Percentiles rank a stretch among this genome's conserved stretches.
These are phyloP conservation scores for Apocrypta bakeri DNA, from an alignment of 1,140 invertebrate genomes.

Conservation along the genomic window DNA sequence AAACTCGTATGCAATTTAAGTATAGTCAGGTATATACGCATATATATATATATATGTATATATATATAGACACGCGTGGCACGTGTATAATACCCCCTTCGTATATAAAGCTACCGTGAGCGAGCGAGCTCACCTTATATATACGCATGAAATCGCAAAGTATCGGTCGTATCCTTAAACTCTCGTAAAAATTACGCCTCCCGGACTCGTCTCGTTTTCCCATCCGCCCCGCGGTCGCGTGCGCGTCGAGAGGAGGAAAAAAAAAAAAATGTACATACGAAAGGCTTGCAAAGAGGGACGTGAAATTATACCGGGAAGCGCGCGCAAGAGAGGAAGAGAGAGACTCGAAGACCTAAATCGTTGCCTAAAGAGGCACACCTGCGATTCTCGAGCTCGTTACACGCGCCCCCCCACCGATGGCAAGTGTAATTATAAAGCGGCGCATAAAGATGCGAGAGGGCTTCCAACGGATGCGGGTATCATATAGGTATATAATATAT, in stretches of 20 bases:
- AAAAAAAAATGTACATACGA: no score
- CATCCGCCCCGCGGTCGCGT: background rate
- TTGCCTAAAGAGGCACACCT: constrained; percentile 48
- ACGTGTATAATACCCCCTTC: background rate
- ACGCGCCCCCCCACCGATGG: constrained; percentile 34
- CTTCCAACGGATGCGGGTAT: no score
- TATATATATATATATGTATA: no score
- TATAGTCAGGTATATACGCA: no score
- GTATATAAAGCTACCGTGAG: background rate
- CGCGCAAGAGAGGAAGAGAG: constrained; percentile 9
- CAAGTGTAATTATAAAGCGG: constrained; percentile 32
- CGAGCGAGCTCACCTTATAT: background rate
- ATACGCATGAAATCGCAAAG: background rate
- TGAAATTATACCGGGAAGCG: background rate
- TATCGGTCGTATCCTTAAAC: background rate
- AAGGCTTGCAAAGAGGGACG: no score
- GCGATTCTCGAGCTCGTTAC: constrained; percentile 51
- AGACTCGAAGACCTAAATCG: constrained; percentile 40
- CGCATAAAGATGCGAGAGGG: no score
- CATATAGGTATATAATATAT: background rate
- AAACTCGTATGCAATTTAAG: no score
- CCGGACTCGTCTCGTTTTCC: constrained; percentile 20
- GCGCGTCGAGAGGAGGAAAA: background rate
- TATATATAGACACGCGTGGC: background rate
- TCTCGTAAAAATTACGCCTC: background rate